These are phyloP conservation scores for Agelastica alni DNA, from an alignment of 2,888 invertebrate genomes.

Conservation along the genomic window DNA sequence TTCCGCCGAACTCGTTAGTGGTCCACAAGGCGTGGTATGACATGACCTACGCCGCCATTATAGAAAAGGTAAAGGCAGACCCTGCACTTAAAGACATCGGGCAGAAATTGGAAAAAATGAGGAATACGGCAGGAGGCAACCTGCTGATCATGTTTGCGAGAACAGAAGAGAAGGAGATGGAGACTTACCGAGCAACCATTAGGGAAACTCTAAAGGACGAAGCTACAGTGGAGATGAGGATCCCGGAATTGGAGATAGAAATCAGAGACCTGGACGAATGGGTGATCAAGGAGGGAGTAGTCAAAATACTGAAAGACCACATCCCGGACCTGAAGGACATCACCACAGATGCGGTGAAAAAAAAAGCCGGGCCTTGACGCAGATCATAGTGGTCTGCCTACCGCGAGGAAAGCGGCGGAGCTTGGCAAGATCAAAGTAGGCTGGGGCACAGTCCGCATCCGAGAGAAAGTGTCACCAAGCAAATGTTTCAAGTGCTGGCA, in stretches of 20 bases:
- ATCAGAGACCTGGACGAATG: not conserved
- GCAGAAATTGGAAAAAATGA: not conserved
- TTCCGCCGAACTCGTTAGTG: not conserved
- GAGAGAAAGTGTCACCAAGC: too few relatives aligned
- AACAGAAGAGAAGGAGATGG: not conserved
- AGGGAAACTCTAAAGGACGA: not conserved
- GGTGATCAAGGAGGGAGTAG: not conserved
- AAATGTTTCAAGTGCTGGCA: too few relatives aligned
- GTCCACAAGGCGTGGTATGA: not conserved
- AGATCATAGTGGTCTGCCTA: too few relatives aligned
- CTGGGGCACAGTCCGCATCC: too few relatives aligned
- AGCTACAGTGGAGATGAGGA: not conserved
- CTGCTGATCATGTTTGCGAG: too few relatives aligned
- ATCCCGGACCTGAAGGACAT: not conserved
- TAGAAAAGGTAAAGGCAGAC: not conserved
- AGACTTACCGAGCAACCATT: not conserved
- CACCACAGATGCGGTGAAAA: slow-evolving; percentile 1
- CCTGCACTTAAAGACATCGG: not conserved
- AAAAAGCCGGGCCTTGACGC: not conserved
- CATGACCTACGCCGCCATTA: not conserved
- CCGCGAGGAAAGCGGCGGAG: too few relatives aligned
- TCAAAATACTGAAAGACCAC: not conserved
- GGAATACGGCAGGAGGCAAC: not conserved
- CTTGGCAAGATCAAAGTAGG: too few relatives aligned
- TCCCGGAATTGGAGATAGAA: not conserved